phyloP scores from a whole-genome alignment of 2,888 invertebrate genomes.

The Dascillus cervinus region DNA sequence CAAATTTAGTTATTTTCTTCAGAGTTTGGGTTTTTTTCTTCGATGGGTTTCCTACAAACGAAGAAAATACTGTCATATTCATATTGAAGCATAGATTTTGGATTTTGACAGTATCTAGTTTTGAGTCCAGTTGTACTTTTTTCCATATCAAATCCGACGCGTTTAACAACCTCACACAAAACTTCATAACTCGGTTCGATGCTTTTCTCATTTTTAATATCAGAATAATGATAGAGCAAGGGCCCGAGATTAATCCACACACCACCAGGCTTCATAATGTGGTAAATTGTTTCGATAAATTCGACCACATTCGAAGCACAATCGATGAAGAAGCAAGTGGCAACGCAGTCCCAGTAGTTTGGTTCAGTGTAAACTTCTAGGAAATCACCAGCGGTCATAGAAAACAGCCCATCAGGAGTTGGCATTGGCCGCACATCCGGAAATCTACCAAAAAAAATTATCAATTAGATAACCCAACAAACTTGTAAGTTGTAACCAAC shows the following conservation, averaged over 20 bases:
- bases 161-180: constrained; percentile 62
- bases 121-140: constrained; percentile 71
- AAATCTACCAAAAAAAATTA: constrained; percentile 43
- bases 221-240: constrained; percentile 83
- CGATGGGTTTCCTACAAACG: constrained; percentile 84
- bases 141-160: constrained; percentile 77
- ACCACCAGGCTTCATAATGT: constrained; percentile 83
- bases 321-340: constrained; percentile 97
- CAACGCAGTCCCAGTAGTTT: constrained; percentile 83
- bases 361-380: constrained; percentile 72
- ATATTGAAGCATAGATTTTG: constrained; percentile 85
- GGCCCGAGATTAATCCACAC: constrained; percentile 89
- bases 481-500: constrained; percentile 21
- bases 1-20: no score
- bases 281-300: constrained; percentile 88
- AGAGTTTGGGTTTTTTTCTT: no score
- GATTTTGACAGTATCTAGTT: constrained; percentile 88
- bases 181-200: constrained; percentile 84
- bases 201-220: constrained; percentile 77
- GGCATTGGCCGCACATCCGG: constrained; percentile 81
- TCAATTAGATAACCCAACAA: not conserved
- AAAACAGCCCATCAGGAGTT: constrained; percentile 63
- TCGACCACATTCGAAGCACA: constrained; percentile 94
- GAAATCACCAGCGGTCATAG: constrained; percentile 97
- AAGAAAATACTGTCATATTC: constrained; percentile 90